Evolutionary conservation across 2,113 vertebrate species (phyloP).

Genomic region (Pelobates fuscus): DNA sequence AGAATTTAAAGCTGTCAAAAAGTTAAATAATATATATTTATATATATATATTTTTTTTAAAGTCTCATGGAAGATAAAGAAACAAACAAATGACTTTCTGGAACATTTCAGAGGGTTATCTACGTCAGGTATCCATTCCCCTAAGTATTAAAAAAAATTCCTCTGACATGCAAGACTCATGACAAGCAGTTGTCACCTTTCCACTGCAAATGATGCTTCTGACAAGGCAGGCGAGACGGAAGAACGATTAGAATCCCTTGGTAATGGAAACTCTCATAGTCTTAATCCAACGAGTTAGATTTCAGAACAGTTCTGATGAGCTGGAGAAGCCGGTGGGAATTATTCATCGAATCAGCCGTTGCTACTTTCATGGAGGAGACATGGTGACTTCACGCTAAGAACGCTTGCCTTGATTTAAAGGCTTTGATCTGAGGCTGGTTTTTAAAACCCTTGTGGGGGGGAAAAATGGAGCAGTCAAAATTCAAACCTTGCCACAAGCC

Average conservation of each 20-base stretch:
- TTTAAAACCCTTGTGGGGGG: conserved; percentile 37
- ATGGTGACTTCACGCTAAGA: conserved; percentile 2
- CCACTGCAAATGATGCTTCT: conserved; percentile 48
- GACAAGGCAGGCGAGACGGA: conserved; percentile 53
- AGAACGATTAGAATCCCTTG: conserved; percentile 53
- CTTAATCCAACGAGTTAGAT: conserved; percentile 45
- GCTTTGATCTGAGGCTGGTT: conserved; percentile 35
- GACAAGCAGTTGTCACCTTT: conserved; percentile 48
- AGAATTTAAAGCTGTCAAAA: too few species aligned
- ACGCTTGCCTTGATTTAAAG: conserved; percentile 41
- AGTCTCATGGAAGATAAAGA: too few species aligned
- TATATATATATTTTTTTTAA: too few species aligned
- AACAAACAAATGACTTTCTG: too few species aligned
- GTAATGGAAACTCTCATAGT: conserved; percentile 28
- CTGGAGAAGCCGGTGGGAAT: conserved; percentile 31
- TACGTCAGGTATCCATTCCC: conserved; percentile 41
- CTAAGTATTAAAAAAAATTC: conserved; percentile 28
- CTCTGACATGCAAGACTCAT: conserved; percentile 43
- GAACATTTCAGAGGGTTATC: conserved; percentile 10
- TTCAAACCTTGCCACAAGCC: background rate
- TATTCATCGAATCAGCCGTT: conserved; percentile 9
- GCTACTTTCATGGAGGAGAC: conserved; percentile 1
- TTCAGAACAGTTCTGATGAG: conserved; percentile 51
- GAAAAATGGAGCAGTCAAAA: conserved; percentile 37
- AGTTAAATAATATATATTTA: conserved; percentile 10